Base-by-base conservation (phyloP, 2,113 vertebrate species). In the Danionella cerebrum region DNA sequence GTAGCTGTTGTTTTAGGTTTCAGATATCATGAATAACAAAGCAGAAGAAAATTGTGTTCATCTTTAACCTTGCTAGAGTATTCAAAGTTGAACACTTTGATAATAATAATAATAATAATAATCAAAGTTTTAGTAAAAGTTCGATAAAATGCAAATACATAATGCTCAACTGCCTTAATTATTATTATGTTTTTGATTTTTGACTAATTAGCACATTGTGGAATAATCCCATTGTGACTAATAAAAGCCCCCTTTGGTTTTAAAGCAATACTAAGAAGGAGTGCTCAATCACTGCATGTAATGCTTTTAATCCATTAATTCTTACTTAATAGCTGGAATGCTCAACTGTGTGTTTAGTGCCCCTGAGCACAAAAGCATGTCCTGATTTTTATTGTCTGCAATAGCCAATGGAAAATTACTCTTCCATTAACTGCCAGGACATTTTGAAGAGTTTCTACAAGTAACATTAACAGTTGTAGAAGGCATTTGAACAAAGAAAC, bases 261-360 rank as follows among this genome's bases (percentile, higher is more conserved):
- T 58, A 33, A 35, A 24, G 19, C 67, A 63, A 25, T 12, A 29
- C 18, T 64, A 10, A 44, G 41, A 58, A 58, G 3, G 18, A 65
- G 27, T 41, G 25, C 21, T 38, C 35, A 31, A 35, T 68, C 45
- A 35, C 47, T 44, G 48, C 66, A 59, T 19, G 35, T 47, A 29
- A 67, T 70, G 66, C 44, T 69, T 66, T 52, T 65, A 74, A 74
- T 63, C 35, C 71, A 62, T 74, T 70, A 71, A 13, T 52, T 42
- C 48, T 52, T 16, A 72, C 42, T 42, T 62, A 67, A 68, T 68
- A 47, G 53, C 47, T 27, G 60, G 31, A 47, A 47, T 39, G 52
- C 42, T 42, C 36, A 16, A 58, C 36, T 13, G 67, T 72, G 66
- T 66, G 74, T 44, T 62, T 38, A 68, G 53, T 55, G 69, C 58